A percentile compares a stretch with the other conserved stretches of the same genome.
Evolutionary conservation across 35 echinoderm and acorn worm species (phyloP).

Genomic region (Patiria miniata): DNA sequence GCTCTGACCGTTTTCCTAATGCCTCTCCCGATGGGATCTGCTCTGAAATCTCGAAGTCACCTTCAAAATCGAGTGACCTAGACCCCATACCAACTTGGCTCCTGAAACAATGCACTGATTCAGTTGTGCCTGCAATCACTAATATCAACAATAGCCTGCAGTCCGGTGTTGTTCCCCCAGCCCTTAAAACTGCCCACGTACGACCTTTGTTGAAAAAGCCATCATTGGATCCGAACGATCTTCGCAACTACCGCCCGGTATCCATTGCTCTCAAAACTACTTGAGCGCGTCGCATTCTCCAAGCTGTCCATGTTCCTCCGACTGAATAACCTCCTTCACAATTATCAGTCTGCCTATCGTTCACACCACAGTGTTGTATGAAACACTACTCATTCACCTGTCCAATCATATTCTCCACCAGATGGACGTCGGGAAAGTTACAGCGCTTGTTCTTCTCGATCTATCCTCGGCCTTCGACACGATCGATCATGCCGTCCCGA

Average conservation of each 20-base stretch:
- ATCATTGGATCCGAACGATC: not conserved
- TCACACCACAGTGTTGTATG: too few species aligned
- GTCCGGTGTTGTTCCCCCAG: not conserved
- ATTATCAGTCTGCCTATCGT: too few species aligned
- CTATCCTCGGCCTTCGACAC: too few species aligned
- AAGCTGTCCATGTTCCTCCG: too few species aligned
- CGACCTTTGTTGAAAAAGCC: not conserved
- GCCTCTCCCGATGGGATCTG: not conserved
- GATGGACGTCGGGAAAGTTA: too few species aligned
- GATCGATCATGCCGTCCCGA: too few species aligned
- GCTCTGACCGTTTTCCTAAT: not conserved
- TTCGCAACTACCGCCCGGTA: not conserved
- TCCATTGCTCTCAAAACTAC: not conserved
- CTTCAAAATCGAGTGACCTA: not conserved
- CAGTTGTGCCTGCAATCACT: not conserved
- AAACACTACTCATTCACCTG: too few species aligned
- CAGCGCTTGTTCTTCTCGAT: too few species aligned
- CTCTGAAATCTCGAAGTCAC: not conserved
- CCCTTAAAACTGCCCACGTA: not conserved
- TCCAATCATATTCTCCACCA: too few species aligned
- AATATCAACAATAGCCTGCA: not conserved
- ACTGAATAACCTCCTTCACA: too few species aligned
- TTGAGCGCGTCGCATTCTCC: too few species aligned
- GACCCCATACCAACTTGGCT: not conserved
- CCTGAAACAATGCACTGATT: not conserved